Evolutionary conservation across 2,888 invertebrate species (phyloP).

Genomic region (Tipula vernalis): DNA sequence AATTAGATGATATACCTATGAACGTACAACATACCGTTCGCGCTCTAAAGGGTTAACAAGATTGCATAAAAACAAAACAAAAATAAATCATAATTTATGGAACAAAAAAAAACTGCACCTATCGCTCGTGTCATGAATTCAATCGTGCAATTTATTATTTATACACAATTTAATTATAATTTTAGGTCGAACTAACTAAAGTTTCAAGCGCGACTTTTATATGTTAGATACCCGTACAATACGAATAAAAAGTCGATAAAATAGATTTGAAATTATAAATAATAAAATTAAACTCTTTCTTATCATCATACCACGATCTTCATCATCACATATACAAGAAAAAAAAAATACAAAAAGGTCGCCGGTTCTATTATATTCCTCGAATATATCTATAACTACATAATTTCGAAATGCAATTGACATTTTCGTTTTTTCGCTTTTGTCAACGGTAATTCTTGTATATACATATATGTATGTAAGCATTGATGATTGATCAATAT

Average conservation of each 20-base stretch:
- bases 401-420: neutral
- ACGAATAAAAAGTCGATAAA: neutral
- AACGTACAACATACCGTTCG: no score
- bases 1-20: no score
- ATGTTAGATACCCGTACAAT: neutral
- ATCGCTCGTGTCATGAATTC: neutral
- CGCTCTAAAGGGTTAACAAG: neutral
- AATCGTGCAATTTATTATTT: neutral
- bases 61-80: neutral
- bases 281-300: neutral
- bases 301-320: neutral
- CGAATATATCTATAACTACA: neutral
- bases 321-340: neutral
- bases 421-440: neutral
- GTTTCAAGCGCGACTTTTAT: neutral
- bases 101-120: neutral
- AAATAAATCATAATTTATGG: slow-evolving; percentile 1
- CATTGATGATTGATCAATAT: neutral
- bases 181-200: neutral
- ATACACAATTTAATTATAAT: neutral
- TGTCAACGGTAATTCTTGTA: neutral
- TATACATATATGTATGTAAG: no score
- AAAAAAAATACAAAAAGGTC: neutral
- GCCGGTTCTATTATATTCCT: neutral
- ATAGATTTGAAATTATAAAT: neutral